Conservation (phyloP, 2,888 invertebrate species). For the Corbicula japonica region DNA sequence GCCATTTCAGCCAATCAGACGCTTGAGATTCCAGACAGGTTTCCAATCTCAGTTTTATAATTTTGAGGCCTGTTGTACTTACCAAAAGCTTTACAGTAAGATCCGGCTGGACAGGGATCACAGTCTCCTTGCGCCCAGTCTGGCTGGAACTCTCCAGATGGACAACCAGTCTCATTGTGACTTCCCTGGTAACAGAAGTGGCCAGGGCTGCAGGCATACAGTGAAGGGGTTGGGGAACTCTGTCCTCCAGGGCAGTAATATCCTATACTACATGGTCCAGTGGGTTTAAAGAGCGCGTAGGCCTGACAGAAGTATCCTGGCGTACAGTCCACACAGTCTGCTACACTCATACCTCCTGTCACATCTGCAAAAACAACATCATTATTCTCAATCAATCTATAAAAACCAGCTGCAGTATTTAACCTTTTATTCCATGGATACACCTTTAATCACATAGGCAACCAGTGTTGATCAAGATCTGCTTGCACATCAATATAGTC, state of each 20-base stretch:
- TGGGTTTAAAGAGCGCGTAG: constrained; percentile 79
- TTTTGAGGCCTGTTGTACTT: too few species aligned
- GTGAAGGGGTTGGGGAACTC: constrained; percentile 75
- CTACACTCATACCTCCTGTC: constrained; percentile 75
- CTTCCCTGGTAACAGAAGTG: constrained; percentile 84
- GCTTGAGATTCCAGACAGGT: too few species aligned
- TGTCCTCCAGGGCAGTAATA: constrained; percentile 85
- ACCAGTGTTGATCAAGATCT: too few species aligned
- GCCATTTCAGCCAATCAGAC: too few species aligned
- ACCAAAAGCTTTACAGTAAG: constrained; percentile 84
- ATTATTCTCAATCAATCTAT: too few species aligned
- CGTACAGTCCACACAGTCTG: constrained; percentile 82
- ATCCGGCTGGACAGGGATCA: constrained; percentile 83
- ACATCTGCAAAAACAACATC: constrained; percentile 70
- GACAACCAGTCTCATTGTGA: constrained; percentile 84
- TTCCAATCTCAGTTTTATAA: too few species aligned
- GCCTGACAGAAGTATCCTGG: constrained; percentile 83
- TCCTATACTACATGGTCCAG: constrained; percentile 80
- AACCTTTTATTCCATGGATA: too few species aligned
- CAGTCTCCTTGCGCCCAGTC: constrained; percentile 81
- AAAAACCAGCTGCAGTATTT: too few species aligned
- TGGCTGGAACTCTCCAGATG: constrained; percentile 84
- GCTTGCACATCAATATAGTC: too few species aligned
- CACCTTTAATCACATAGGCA: too few species aligned
- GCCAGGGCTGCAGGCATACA: constrained; percentile 83